Evolutionary conservation across 2,888 invertebrate species (phyloP).

Genomic region (Miltochrista miniata): DNA sequence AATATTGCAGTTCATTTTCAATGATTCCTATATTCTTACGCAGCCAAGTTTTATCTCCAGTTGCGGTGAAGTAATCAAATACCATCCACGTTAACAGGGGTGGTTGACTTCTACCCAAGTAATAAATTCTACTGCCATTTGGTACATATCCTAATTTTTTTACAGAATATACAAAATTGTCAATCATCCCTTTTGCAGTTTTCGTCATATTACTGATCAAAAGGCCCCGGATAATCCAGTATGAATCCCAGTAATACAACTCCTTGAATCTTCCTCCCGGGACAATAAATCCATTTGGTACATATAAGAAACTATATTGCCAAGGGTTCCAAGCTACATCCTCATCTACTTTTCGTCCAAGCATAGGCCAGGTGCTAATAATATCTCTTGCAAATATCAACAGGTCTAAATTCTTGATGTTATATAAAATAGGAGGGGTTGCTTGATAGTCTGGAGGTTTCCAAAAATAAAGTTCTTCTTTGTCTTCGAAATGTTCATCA

Average conservation of each 20-base stretch:
- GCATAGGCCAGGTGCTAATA: conserved; percentile 85
- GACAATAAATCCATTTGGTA: conserved; percentile 88
- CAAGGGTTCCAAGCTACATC: conserved; percentile 82
- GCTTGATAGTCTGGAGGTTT: conserved; percentile 84
- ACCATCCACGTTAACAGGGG: conserved; percentile 89
- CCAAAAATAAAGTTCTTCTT: conserved; percentile 85
- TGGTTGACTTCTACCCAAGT: conserved; percentile 87
- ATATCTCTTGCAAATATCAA: conserved; percentile 85
- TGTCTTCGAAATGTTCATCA: conserved; percentile 82
- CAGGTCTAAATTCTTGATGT: conserved; percentile 84
- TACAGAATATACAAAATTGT: conserved; percentile 89
- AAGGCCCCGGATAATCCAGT: conserved; percentile 92
- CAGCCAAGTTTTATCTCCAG: conserved; percentile 87
- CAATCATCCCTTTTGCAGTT: conserved; percentile 90
- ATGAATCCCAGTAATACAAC: conserved; percentile 95
- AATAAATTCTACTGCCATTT: conserved; percentile 92
- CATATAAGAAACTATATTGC: conserved; percentile 86
- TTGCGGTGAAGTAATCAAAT: conserved; percentile 86
- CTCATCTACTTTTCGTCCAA: conserved; percentile 84
- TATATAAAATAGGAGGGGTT: conserved; percentile 85
- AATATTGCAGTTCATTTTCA: conserved; percentile 87
- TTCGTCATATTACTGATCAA: conserved; percentile 90
- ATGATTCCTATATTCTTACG: conserved; percentile 81
- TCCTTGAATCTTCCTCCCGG: conserved; percentile 90
- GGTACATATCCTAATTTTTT: conserved; percentile 88